Base-by-base conservation (phyloP, 1,140 invertebrate species). In the Psilanteris sp. region DNA sequence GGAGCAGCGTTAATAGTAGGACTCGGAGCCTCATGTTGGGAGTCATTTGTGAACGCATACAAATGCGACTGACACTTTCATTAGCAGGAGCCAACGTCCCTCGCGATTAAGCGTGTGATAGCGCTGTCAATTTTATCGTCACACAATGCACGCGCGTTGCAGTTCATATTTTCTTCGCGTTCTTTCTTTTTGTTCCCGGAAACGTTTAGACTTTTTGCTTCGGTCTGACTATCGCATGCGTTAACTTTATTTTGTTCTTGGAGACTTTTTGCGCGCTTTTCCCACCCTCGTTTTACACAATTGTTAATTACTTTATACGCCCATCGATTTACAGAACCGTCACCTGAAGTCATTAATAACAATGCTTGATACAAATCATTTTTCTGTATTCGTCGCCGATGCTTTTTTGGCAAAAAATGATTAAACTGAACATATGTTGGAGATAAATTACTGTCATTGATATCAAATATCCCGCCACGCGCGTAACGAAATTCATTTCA, bases 81-180 rank as follows among this genome's bases (percentile, higher is more conserved):
- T 44, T 64, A 57, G 41, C 27, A 20, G 46, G 46, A 34, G n/a
- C n/a, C n/a, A n/a, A n/a, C n/a, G n/a, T n/a, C n/a, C n/a, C 55
- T 46, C 50, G 27, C 50, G 77, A 66, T 75, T 73, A 67, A 77
- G 73, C 54, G 61, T 32, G 24, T 44, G 77, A 81, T 79, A 81
- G 11, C 26, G 27, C 26, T 50, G 76, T 76, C 72, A 77, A 77
- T 81, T 79, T 77, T 79, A 78, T 80, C 80, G 78, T 78, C 80
- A 78, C 61, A 73, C 75, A 43, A 13, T 20, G 20, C 64, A 62
- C 52, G 48, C 55, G 54, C 41, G 50, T 57, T 18, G 61, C 46
- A 50, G 55, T 43, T 77, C 34, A 75, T 79, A 76, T 70, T 78
- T 79, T 10, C n/a, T 8, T 16, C 27, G 32, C 14, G 5, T n/a